Evolutionary conservation across 2,888 invertebrate genomes (phyloP).

Genomic region (Mythimna albipuncta): DNA sequence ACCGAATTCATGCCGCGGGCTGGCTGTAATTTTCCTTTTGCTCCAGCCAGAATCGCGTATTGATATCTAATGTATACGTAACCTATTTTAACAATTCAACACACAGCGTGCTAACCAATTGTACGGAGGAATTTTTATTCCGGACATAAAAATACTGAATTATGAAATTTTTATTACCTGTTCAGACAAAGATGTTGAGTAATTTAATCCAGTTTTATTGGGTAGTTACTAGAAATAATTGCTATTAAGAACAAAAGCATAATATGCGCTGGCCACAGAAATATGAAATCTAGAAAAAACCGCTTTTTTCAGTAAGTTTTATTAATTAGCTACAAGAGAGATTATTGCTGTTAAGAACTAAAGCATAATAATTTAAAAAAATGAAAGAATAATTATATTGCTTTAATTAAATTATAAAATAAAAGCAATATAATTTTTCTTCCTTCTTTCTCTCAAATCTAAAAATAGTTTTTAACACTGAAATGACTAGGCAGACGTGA

Average conservation of each 20-base stretch:
- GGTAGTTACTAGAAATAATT: constrained; percentile 6
- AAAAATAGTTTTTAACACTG: constrained; percentile 3
- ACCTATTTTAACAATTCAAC: constrained; percentile 64
- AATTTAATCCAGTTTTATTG: constrained; percentile 9
- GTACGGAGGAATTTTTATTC: constrained; percentile 51
- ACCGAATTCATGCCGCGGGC: constrained; percentile 62
- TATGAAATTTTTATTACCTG: constrained; percentile 34
- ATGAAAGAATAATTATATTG: too few relatives aligned
- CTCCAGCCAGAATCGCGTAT: constrained; percentile 56
- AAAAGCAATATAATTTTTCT: background rate
- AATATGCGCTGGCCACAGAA: background rate
- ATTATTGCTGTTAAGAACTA: too few relatives aligned
- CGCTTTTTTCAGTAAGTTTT: too few relatives aligned
- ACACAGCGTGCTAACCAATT: constrained; percentile 57
- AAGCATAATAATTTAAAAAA: too few relatives aligned
- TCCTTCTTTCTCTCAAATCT: background rate
- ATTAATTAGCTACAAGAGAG: too few relatives aligned
- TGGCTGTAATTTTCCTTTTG: constrained; percentile 61
- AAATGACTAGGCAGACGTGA: background rate
- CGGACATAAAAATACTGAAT: constrained; percentile 39
- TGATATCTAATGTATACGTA: constrained; percentile 59
- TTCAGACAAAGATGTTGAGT: constrained; percentile 21
- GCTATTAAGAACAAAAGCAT: background rate
- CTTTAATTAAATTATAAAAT: too few relatives aligned
- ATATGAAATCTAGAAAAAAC: background rate